Percentiles rank a stretch among this genome's conserved stretches.
Evolutionary conservation across 2,888 invertebrate genomes (phyloP).

Genomic region (Calephelis perditalis): DNA sequence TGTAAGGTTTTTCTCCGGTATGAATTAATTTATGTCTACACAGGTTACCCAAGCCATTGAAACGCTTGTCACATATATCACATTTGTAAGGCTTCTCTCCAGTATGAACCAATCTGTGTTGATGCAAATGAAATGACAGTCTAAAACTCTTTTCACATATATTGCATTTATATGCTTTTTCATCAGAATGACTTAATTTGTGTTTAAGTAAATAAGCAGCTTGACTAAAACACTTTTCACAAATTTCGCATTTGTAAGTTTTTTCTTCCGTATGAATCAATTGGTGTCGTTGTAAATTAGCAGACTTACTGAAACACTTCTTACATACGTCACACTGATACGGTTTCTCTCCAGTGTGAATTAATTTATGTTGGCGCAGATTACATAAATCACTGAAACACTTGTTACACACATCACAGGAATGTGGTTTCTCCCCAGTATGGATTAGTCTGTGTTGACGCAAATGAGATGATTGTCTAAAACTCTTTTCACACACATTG

Average conservation of each 20-base stretch:
- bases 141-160: neutral
- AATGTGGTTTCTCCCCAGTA: too few relatives aligned
- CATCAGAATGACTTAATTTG: neutral
- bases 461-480: too few relatives aligned
- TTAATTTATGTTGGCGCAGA: too few relatives aligned
- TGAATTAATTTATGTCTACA: too few relatives aligned
- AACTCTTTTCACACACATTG: too few relatives aligned
- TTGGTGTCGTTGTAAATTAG: constrained; percentile 1
- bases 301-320: neutral
- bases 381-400: too few relatives aligned
- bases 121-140: constrained; percentile 2
- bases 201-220: neutral
- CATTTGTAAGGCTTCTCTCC: too few relatives aligned
- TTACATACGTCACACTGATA: neutral
- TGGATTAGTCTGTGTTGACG: too few relatives aligned
- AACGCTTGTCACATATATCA: too few relatives aligned
- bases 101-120: neutral
- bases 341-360: neutral
- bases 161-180: neutral
- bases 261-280: neutral
- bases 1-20: too few relatives aligned
- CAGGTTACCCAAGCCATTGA: too few relatives aligned
- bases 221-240: neutral
- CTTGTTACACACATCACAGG: too few relatives aligned
- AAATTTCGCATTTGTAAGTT: neutral